A percentile compares a stretch with the other conserved stretches of the same genome.
Evolutionary conservation across 2,888 invertebrate species (phyloP).

Genomic region (Drosophila fulvimacula): DNA sequence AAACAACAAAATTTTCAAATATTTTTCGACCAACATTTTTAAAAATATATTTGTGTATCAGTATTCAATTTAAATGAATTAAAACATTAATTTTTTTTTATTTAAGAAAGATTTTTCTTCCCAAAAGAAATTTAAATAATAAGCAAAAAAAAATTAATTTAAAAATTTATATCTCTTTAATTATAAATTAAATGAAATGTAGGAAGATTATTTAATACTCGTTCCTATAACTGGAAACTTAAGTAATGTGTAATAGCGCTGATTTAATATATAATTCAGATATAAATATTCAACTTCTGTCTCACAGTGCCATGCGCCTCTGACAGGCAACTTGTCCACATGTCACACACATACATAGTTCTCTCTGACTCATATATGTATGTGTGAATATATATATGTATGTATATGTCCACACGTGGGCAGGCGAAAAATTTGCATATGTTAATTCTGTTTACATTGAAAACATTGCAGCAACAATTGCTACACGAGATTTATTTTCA

Average conservation of each 20-base stretch:
- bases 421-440: constrained; percentile 71
- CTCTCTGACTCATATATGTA: constrained; percentile 27
- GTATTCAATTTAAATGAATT: too few species aligned
- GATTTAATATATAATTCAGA: neutral
- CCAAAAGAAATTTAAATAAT: too few species aligned
- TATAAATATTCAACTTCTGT: neutral
- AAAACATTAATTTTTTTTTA: too few species aligned
- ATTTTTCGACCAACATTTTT: too few species aligned
- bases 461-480: constrained; percentile 75
- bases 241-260: neutral
- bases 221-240: neutral
- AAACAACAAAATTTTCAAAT: too few species aligned
- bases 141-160: neutral
- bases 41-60: too few species aligned
- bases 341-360: constrained; percentile 31
- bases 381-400: neutral
- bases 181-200: neutral
- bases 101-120: too few species aligned
- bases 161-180: neutral
- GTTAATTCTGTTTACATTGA: constrained; percentile 78
- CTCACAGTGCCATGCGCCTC: constrained; percentile 1
- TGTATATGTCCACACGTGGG: constrained; percentile 27
- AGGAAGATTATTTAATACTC: neutral
- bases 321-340: constrained; percentile 61
- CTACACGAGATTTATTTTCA: constrained; percentile 43